Base-by-base conservation (phyloP, 1,140 invertebrate genomes). In the Cotesia typhae region DNA sequence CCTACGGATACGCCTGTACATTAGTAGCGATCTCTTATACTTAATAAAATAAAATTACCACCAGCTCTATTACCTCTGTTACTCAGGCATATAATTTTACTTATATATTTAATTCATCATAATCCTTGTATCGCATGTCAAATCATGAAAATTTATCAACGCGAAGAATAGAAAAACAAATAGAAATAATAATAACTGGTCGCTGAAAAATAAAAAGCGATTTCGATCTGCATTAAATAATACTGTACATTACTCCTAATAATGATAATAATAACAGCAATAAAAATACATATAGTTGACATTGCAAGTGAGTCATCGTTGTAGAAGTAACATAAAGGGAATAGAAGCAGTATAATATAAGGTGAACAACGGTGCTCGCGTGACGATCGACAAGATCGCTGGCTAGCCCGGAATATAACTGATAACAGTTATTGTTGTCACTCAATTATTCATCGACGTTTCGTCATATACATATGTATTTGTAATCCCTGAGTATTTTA, bases 401-500 rank as follows among this genome's bases (percentile, higher is more conserved):
- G 17, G 57, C 28, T 28, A 28, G 10, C 6, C 1, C 41, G 2
- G 41, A 47, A 47, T 47, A 47, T 10, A 10, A 28, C 57, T 38
- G 64, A 59, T 72, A 67, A 59, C 70, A 74, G 69, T 77, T 71
- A 74, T 75, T 77, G 74, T 74, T 38, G 66, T 60, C 71, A 72
- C 69, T 78, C 73, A 78, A 77, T 78, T 77, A 78, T 78, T 78
- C 75, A 78, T 78, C 75, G 71, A 37, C 70, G 60, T 67, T 71
- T 60, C 64, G 53, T 61, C 51, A 61, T 72, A 47, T 67, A 55
- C 55, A 28, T 28, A 28, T 28, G 28, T 28, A 28, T 17, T 20
- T 35, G 41, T 51, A 72, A 51, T 10, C 35, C 65, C 20, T 14
- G 10, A 7, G 38, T 47, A 28, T 20, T 68, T 70, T 74, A 67